phyloP scores from a whole-genome alignment of 2,113 vertebrate genomes.

The Podarcis cretensis region DNA sequence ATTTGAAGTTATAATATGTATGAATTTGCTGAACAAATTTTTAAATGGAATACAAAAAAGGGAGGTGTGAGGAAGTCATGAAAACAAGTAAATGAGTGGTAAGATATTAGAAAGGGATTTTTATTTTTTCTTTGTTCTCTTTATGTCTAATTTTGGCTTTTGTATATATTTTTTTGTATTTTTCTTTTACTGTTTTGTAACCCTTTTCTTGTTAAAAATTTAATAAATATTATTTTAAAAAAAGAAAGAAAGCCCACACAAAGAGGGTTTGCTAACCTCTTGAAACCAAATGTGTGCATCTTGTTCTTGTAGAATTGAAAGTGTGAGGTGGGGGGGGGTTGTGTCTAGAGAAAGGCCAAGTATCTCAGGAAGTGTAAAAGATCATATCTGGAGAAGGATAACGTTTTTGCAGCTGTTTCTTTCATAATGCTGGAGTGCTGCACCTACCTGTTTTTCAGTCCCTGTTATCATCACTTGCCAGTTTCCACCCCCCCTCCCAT shows the following conservation, averaged over 20 bases:
- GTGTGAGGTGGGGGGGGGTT: neutral
- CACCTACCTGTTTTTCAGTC: conserved; percentile 6
- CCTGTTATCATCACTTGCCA: conserved; percentile 54
- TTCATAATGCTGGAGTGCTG: neutral
- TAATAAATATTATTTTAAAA: no score
- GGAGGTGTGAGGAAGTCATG: no score
- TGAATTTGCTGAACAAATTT: no score
- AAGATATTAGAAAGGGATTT: no score
- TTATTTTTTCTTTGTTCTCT: no score
- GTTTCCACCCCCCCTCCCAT: conserved; percentile 7
- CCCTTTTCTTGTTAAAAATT: no score
- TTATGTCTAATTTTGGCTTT: no score
- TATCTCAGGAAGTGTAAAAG: neutral
- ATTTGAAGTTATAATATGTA: no score
- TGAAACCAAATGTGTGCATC: neutral
- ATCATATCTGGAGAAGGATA: neutral
- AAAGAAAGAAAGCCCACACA: neutral
- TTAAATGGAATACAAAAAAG: no score
- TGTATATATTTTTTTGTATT: no score
- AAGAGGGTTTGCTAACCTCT: neutral
- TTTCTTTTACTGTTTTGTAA: no score
- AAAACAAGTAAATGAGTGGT: no score
- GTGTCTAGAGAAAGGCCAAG: neutral
- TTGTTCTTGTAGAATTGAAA: neutral
- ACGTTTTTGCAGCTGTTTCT: neutral